Evolutionary conservation across 2,113 vertebrate genomes (phyloP).

Genomic region (Amblyopsis rosae): DNA sequence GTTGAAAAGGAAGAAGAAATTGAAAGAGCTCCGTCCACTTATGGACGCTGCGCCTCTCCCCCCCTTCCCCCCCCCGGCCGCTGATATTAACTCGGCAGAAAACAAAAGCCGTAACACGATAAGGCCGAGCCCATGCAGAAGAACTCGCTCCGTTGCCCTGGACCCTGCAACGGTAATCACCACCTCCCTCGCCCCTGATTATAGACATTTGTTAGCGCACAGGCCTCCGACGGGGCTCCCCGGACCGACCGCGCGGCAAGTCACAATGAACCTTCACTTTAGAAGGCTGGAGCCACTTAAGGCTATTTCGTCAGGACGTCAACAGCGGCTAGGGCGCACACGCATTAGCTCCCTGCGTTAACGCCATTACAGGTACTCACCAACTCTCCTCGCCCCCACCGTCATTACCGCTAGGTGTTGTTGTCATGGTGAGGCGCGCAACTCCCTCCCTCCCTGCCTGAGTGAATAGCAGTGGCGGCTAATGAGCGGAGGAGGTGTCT

Average conservation of each 20-base stretch:
- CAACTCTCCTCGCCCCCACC: conserved; percentile 8
- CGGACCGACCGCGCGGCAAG: conserved; percentile 11
- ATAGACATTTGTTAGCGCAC: conserved; percentile 17
- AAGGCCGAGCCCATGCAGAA: background rate
- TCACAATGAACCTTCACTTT: background rate
- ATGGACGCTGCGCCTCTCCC: no score
- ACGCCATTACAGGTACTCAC: conserved; percentile 6
- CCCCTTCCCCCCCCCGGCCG: background rate
- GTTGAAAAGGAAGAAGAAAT: background rate
- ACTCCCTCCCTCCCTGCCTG: conserved; percentile 6
- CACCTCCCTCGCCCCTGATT: conserved; percentile 4
- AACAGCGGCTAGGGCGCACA: background rate
- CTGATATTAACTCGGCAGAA: conserved; percentile 20
- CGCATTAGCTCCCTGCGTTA: conserved; percentile 5
- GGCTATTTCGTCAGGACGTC: background rate
- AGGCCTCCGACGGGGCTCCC: conserved; percentile 1
- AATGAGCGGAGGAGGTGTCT: conserved; percentile 33
- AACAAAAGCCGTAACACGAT: conserved; percentile 13
- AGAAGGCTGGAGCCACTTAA: no score
- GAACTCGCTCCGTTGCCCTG: background rate
- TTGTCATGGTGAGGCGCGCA: conserved; percentile 5
- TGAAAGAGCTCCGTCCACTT: background rate
- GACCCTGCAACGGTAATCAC: conserved; percentile 24
- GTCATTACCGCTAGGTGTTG: conserved; percentile 26
- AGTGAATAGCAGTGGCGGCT: conserved; percentile 13